A percentile compares a stretch with the other conserved stretches of the same genome.
Conservation (phyloP, 1,140 invertebrate genomes). For the Drosophila triauraria region DNA sequence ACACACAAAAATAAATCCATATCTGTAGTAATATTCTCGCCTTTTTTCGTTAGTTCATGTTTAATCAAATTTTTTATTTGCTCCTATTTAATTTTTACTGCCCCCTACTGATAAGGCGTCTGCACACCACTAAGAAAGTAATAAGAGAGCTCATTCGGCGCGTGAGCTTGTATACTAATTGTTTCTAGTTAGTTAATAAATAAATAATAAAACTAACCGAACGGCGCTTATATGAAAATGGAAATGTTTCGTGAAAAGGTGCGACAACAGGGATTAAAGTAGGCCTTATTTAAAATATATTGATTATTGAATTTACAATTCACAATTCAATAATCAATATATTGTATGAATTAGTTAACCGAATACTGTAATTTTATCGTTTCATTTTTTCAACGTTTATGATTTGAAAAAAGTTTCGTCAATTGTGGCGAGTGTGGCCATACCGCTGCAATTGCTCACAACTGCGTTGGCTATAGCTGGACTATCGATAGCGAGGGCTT, state of each 20-base stretch:
- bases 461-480: neutral
- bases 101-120: neutral
- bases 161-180: neutral
- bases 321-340: too few species aligned
- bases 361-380: too few species aligned
- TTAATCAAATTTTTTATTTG: constrained; percentile 10
- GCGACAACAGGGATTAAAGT: too few species aligned
- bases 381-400: neutral
- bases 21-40: constrained; percentile 15
- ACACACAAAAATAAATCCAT: constrained; percentile 33
- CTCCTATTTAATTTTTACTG: constrained; percentile 3
- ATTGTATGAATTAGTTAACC: too few species aligned
- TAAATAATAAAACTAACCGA: neutral
- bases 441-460: neutral
- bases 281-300: too few species aligned
- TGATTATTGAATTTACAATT: too few species aligned
- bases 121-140: too few species aligned
- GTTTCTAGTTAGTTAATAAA: neutral
- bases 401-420: neutral
- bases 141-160: too few species aligned
- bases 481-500: neutral
- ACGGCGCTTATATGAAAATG: neutral
- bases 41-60: neutral
- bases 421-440: neutral
- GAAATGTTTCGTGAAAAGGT: too few species aligned